Evolutionary conservation across 2,113 vertebrate genomes (phyloP).

Genomic region (Nanorana parkeri): DNA sequence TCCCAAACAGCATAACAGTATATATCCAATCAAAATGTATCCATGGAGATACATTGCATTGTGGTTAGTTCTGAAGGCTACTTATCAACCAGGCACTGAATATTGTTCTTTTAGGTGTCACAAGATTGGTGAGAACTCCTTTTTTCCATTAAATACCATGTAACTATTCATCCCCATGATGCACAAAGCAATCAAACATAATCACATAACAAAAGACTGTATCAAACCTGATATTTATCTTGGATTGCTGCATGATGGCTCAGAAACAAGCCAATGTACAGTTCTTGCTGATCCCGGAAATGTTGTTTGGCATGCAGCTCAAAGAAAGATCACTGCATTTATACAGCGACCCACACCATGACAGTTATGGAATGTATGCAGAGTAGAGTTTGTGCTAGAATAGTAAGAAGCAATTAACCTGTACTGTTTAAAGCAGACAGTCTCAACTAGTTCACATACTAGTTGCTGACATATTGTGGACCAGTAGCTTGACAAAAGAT

Average conservation of each 20-base stretch:
- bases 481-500: too few species aligned
- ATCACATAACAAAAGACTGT: constrained; percentile 51
- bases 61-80: neutral
- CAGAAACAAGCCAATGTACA: constrained; percentile 14
- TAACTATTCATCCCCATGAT: constrained; percentile 28
- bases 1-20: neutral
- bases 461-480: too few species aligned
- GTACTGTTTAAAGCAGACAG: too few species aligned
- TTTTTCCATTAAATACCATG: constrained; percentile 27
- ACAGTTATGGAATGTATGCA: neutral
- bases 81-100: neutral
- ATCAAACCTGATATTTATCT: constrained; percentile 47
- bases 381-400: neutral
- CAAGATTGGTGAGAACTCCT: constrained; percentile 3
- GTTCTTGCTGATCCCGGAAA: constrained; percentile 42
- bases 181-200: constrained; percentile 42
- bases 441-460: too few species aligned
- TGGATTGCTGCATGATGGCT: constrained; percentile 13
- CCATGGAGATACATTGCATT: constrained; percentile 8
- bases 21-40: neutral
- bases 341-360: constrained; percentile 17
- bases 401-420: neutral
- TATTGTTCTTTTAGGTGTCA: constrained; percentile 14
- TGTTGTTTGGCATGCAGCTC: constrained; percentile 19
- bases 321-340: constrained; percentile 12